These are phyloP conservation scores for Axis porcinus DNA, from an alignment of 2,113 vertebrate genomes.

Conservation along the genomic window DNA sequence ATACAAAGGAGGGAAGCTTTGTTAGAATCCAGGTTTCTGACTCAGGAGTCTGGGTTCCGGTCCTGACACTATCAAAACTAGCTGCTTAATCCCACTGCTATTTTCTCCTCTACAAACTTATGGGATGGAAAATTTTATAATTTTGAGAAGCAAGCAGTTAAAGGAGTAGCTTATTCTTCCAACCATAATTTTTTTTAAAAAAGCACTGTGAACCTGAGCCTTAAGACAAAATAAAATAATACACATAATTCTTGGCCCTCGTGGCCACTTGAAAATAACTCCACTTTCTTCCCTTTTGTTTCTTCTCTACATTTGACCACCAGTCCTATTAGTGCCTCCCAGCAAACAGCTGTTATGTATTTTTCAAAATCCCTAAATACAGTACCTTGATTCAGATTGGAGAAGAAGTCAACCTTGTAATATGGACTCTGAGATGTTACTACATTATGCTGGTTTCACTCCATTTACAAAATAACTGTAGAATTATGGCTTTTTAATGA, in stretches of 20 bases:
- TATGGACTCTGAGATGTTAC: not conserved
- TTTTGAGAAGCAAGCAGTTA: not conserved
- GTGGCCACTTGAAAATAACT: not conserved
- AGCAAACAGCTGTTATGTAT: not conserved
- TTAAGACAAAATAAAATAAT: not conserved
- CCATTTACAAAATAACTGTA: slow-evolving; percentile 5
- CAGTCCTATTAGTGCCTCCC: not conserved
- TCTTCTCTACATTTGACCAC: not conserved
- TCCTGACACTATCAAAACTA: not conserved
- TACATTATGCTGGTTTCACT: not conserved
- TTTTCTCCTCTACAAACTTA: not conserved
- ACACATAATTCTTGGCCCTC: not conserved
- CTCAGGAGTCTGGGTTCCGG: not conserved
- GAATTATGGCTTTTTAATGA: not conserved
- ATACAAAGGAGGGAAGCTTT: not conserved
- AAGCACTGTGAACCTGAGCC: too few species aligned
- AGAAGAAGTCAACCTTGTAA: not conserved
- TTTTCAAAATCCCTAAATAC: slow-evolving; percentile 37
- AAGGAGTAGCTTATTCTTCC: not conserved
- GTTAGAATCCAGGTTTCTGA: not conserved
- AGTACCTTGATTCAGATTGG: not conserved
- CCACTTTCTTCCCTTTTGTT: not conserved
- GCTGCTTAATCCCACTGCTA: not conserved
- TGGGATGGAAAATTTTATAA: not conserved
- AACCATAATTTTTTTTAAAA: not conserved